phyloP scores from a whole-genome alignment of 2,888 invertebrate genomes.

The Argyra leucocephala region DNA sequence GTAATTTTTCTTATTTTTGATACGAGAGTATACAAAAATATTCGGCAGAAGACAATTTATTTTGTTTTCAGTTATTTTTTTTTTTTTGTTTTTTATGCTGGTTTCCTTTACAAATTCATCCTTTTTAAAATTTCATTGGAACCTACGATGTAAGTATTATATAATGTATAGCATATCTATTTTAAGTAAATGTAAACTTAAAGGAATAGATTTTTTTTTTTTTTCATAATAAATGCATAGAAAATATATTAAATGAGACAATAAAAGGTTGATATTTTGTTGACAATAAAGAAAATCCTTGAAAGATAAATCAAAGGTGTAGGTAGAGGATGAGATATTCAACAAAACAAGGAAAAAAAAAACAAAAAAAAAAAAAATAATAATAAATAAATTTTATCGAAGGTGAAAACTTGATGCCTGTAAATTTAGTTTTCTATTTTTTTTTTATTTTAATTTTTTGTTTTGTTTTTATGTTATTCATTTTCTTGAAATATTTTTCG shows the following conservation, averaged over 20 bases:
- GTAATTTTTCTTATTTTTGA: too few species aligned
- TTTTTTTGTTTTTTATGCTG: too few species aligned
- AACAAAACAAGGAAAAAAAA: not conserved
- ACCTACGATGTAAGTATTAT: too few species aligned
- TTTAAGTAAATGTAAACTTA: too few species aligned
- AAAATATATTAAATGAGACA: not conserved
- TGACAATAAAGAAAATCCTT: not conserved
- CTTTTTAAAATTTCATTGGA: too few species aligned
- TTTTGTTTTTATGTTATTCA: not conserved
- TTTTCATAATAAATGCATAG: not conserved
- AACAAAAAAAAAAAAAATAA: not conserved
- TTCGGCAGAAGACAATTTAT: too few species aligned
- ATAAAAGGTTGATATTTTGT: not conserved
- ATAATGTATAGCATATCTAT: too few species aligned
- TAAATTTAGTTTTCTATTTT: not conserved
- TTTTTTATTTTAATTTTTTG: not conserved
- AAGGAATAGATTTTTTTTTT: too few species aligned
- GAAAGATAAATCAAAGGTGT: not conserved
- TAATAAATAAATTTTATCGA: conserved; percentile 5
- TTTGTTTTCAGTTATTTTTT: too few species aligned
- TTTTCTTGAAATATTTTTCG: not conserved
- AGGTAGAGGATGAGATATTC: too few species aligned
- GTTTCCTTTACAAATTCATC: too few species aligned
- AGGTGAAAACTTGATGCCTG: conserved; percentile 2
- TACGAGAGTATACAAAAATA: too few species aligned